Percentiles rank a stretch among this genome's conserved stretches.
Evolutionary conservation across 2,113 vertebrate genomes (phyloP).

Genomic region (Hippotragus niger): DNA sequence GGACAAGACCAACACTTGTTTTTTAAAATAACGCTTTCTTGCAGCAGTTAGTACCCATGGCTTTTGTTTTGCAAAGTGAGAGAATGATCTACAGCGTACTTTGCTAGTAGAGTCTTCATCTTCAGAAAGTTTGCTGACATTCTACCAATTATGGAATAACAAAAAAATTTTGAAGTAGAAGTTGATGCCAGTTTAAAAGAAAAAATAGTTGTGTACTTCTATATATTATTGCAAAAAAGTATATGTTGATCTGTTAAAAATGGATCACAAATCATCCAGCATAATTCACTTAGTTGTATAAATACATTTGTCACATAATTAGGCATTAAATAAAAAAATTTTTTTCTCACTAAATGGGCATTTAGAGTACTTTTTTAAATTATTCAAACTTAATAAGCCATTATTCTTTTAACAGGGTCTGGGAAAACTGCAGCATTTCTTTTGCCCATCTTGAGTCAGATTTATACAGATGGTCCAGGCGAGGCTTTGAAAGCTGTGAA

Average conservation of each 20-base stretch:
- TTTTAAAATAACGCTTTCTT: neutral
- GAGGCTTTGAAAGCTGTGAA: conserved; percentile 88
- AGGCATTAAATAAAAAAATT: neutral
- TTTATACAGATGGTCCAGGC: conserved; percentile 91
- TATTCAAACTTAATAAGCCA: neutral
- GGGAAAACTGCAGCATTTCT: conserved; percentile 96
- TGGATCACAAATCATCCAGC: neutral
- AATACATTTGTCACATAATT: neutral
- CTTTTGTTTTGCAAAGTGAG: neutral
- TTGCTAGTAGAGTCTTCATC: neutral
- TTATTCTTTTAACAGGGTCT: conserved; percentile 81
- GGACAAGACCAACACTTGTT: neutral
- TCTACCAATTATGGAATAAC: fast-evolving
- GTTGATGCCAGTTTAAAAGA: neutral
- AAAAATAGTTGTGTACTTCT: neutral
- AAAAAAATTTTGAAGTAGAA: neutral
- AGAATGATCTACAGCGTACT: neutral
- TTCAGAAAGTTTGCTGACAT: neutral
- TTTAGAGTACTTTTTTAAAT: neutral
- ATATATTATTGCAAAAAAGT: neutral
- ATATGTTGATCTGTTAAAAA: neutral
- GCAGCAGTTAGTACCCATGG: neutral
- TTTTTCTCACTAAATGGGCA: neutral
- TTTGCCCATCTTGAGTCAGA: conserved; percentile 94
- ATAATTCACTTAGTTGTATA: neutral